These are phyloP conservation scores for Cyrtonyx montezumae DNA, from an alignment of 2,113 vertebrate genomes.

Conservation along the genomic window DNA sequence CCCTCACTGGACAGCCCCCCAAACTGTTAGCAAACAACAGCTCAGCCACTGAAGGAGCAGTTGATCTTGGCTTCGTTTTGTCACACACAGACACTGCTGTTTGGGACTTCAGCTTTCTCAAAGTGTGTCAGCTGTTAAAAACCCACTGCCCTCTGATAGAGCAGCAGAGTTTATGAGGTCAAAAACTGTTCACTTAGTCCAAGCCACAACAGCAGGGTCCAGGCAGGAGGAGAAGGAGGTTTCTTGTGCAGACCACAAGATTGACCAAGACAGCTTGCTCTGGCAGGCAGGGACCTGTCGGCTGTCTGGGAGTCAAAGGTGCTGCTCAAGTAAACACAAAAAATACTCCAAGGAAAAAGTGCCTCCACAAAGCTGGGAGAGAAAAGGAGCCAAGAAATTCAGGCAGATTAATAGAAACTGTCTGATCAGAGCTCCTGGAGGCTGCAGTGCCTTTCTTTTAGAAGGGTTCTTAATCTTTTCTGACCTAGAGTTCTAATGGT, in stretches of 20 bases:
- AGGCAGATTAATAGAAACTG: neutral
- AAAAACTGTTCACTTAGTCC: conserved; percentile 76
- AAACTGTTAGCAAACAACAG: neutral
- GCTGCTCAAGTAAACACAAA: conserved; percentile 41
- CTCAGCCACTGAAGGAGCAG: neutral
- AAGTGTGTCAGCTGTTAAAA: conserved; percentile 66
- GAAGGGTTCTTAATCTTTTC: neutral
- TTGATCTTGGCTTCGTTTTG: neutral
- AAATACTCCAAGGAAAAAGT: neutral
- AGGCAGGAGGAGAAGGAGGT: conserved; percentile 10
- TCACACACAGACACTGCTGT: neutral
- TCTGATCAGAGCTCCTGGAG: neutral
- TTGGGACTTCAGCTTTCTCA: neutral
- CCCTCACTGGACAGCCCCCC: neutral
- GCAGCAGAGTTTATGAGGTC: conserved; percentile 72
- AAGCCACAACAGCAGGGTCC: conserved; percentile 77
- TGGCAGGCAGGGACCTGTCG: neutral
- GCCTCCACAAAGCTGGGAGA: neutral
- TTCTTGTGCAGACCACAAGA: conserved; percentile 46
- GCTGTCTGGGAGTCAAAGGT: neutral
- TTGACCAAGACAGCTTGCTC: conserved; percentile 17
- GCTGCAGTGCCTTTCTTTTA: neutral
- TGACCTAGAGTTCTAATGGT: neutral
- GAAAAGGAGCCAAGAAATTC: neutral
- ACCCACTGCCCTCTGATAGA: conserved; percentile 32